phyloP scores from a whole-genome alignment of 2,113 vertebrate species.

The Mustela lutreola region DNA sequence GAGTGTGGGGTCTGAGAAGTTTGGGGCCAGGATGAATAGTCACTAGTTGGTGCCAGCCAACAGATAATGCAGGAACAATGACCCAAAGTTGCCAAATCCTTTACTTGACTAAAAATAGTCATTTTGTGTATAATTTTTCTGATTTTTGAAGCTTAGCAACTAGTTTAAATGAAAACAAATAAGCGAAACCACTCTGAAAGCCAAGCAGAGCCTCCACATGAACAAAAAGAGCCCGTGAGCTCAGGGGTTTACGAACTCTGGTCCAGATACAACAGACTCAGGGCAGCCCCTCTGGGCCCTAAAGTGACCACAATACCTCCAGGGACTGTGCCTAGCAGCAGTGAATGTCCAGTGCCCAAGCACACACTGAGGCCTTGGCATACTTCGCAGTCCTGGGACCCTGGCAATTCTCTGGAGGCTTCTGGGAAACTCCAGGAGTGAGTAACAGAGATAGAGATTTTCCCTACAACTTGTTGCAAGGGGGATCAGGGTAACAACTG shows the following conservation, averaged over 20 bases:
- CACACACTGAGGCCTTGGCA: accelerated
- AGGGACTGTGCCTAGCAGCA: not conserved
- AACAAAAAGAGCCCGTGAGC: not conserved
- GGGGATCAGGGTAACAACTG: not conserved
- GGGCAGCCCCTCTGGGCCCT: not conserved
- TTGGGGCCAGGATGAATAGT: accelerated
- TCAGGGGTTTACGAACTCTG: not conserved
- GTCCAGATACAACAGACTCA: accelerated
- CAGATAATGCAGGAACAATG: not conserved
- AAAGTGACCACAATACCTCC: not conserved
- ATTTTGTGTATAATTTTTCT: not conserved
- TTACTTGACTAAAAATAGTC: not conserved
- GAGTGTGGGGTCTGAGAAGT: not conserved
- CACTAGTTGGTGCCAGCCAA: not conserved
- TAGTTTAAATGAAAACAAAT: not conserved
- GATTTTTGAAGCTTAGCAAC: not conserved
- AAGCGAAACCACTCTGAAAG: not conserved
- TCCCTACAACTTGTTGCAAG: not conserved
- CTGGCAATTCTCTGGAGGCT: not conserved
- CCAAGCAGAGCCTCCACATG: not conserved
- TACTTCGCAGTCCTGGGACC: too few species aligned
- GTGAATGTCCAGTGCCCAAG: accelerated
- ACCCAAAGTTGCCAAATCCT: not conserved
- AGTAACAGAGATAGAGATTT: not conserved
- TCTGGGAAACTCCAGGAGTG: not conserved